Conservation (phyloP, 2,113 vertebrate species). For the Sylvietta virens region DNA sequence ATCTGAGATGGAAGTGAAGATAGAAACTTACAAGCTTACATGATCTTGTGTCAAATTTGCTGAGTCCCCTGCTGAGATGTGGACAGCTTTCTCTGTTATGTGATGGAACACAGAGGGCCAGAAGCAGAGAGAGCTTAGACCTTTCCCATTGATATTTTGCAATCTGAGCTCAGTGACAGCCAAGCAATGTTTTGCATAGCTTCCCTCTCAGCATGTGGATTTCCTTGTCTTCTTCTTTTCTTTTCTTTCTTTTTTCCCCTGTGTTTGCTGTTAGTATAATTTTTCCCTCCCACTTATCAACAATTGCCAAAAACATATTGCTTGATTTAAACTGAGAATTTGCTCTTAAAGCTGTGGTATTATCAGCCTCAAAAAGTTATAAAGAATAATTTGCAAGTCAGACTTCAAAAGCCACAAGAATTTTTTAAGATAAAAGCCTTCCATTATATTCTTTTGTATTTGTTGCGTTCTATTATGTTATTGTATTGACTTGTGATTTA, state of each 20-base stretch:
- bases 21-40: background rate
- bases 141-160: background rate
- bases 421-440: background rate
- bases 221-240: background rate
- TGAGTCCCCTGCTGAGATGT: background rate
- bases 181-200: background rate
- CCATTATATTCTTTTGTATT: background rate
- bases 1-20: background rate
- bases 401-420: background rate
- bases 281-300: background rate
- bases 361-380: background rate
- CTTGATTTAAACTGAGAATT: background rate
- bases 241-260: background rate
- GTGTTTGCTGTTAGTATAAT: background rate
- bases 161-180: background rate
- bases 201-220: background rate
- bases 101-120: background rate
- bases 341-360: background rate
- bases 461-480: background rate
- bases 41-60: slow-evolving; percentile 2
- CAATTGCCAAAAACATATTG: background rate
- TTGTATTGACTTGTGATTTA: background rate
- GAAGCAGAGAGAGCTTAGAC: background rate
- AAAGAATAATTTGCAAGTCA: background rate
- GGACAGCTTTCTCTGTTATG: slow-evolving; percentile 1